These are phyloP conservation scores for Epinotia bilunana DNA, from an alignment of 2,888 invertebrate species.

Conservation along the genomic window DNA sequence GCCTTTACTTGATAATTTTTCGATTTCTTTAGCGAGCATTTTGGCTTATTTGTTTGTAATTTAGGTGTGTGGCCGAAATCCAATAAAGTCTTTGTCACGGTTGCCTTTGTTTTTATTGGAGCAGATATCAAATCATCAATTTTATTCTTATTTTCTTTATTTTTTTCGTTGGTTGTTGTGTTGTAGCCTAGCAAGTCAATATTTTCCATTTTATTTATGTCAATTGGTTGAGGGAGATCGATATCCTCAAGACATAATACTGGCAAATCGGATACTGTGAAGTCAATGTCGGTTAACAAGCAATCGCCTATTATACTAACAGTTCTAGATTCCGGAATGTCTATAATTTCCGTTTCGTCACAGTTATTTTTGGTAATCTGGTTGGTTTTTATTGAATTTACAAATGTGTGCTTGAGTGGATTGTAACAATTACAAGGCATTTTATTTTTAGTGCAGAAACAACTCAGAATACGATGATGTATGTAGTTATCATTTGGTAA, in stretches of 20 bases:
- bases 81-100: background rate
- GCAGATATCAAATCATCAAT: background rate
- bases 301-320: background rate
- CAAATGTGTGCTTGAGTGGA: too few species aligned
- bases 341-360: background rate
- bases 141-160: background rate
- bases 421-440: too few species aligned
- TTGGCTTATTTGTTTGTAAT: background rate
- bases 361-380: background rate
- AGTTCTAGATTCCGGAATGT: background rate
- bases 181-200: too few species aligned
- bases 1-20: conserved; percentile 6
- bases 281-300: background rate
- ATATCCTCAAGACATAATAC: conserved; percentile 9
- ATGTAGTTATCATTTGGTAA: conserved; percentile 14
- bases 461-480: conserved; percentile 20
- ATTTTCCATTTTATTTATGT: too few species aligned
- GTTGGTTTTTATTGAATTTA: too few species aligned
- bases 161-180: background rate
- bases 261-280: background rate
- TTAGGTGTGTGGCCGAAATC: background rate
- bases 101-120: background rate
- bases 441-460: conserved; percentile 9
- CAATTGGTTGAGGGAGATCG: background rate
- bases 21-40: background rate